Conservation (phyloP, 2,797 vertebrate genomes). For the Sciurus carolinensis region DNA sequence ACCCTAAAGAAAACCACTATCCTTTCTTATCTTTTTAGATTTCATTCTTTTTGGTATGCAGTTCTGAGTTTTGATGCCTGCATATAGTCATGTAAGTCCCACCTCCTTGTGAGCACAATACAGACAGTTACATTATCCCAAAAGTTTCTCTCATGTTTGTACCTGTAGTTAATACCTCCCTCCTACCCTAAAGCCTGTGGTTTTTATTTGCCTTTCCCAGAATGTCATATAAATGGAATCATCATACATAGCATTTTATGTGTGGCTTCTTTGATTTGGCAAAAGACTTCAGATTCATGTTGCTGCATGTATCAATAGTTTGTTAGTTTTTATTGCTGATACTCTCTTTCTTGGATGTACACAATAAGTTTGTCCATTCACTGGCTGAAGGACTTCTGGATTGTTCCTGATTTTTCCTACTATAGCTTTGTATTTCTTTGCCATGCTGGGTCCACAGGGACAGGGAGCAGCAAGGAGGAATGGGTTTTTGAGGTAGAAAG, state of each 20-base stretch:
- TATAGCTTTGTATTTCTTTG: not conserved
- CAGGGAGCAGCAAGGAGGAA: not conserved
- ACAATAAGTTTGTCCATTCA: not conserved
- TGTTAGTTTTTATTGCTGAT: not conserved
- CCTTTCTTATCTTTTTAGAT: not conserved
- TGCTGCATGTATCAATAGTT: not conserved
- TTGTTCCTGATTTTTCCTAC: not conserved
- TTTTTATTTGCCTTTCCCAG: conserved; percentile 29
- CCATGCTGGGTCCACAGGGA: not conserved
- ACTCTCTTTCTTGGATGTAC: not conserved
- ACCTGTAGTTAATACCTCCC: not conserved
- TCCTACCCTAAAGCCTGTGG: not conserved
- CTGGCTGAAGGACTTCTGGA: not conserved
- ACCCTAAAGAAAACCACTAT: not conserved
- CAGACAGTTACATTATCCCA: not conserved
- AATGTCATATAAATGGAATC: not conserved
- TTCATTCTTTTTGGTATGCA: not conserved
- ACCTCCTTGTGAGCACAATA: not conserved
- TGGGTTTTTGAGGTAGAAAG: conserved; percentile 19
- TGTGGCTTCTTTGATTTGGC: not conserved
- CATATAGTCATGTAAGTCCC: not conserved
- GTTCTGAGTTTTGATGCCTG: not conserved
- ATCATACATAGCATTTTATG: not conserved
- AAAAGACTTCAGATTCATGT: not conserved
- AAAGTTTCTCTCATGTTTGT: not conserved